Evolutionary conservation across 2,888 invertebrate genomes (phyloP).

Genomic region (Alentia gelatinosa): DNA sequence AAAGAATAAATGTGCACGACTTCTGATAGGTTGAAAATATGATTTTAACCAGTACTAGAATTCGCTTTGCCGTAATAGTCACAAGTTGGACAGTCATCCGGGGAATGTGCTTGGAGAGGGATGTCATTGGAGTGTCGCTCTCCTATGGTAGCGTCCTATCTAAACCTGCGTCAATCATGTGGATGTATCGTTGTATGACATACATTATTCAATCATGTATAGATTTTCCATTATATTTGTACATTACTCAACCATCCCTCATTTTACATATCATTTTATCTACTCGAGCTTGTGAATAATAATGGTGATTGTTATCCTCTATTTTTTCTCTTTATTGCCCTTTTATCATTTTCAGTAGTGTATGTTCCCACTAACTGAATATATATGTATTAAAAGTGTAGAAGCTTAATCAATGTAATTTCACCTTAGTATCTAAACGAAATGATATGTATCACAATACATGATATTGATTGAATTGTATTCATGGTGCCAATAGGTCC

Average conservation of each 20-base stretch:
- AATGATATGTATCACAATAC: neutral
- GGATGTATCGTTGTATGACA: neutral
- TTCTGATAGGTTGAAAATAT: neutral
- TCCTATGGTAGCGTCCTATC: neutral
- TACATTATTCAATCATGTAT: neutral
- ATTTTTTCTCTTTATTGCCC: neutral
- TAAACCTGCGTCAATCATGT: neutral
- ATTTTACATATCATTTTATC: slow-evolving; percentile 43
- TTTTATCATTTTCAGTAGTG: neutral
- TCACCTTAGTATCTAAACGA: neutral
- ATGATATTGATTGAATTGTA: neutral
- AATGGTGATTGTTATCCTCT: neutral
- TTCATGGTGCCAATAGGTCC: neutral
- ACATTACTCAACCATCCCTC: slow-evolving; percentile 16
- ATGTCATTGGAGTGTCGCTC: neutral
- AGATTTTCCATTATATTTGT: neutral
- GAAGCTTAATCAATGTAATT: neutral
- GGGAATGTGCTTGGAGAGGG: neutral
- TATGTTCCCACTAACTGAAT: neutral
- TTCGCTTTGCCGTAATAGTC: neutral
- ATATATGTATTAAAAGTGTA: neutral
- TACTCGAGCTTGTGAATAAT: neutral
- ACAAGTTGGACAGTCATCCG: neutral
- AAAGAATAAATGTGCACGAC: neutral
- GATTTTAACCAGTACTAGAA: neutral